Conservation (phyloP, 2,797 vertebrate species). For the Acanthornis magna region DNA sequence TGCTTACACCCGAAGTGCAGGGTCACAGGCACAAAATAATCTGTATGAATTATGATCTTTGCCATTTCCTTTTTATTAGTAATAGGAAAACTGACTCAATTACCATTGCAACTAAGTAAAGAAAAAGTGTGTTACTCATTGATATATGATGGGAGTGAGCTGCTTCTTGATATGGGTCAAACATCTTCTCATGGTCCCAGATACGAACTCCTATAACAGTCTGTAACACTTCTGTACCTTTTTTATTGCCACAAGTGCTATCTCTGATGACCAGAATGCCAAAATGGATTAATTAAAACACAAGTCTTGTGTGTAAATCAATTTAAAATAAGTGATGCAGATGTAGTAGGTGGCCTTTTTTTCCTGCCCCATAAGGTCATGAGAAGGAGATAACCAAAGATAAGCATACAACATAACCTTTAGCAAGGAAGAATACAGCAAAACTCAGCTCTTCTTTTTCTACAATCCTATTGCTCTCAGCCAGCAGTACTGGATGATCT, state of each 20-base stretch:
- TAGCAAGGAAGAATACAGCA: not conserved
- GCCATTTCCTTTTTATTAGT: not conserved
- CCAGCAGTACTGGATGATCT: not conserved
- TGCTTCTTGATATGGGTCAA: not conserved
- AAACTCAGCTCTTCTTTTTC: not conserved
- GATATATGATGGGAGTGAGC: not conserved
- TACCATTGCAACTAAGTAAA: not conserved
- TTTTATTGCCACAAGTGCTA: not conserved
- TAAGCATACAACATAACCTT: not conserved
- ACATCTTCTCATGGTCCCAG: not conserved
- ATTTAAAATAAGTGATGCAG: not conserved
- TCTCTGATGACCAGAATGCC: not conserved
- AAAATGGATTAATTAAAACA: not conserved
- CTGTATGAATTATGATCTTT: not conserved
- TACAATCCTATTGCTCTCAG: not conserved
- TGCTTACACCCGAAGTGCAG: not conserved
- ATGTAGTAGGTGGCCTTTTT: not conserved
- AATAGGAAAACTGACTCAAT: not conserved
- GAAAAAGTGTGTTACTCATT: not conserved
- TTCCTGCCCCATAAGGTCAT: not conserved
- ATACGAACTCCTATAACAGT: not conserved
- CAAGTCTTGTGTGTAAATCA: not conserved
- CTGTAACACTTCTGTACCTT: not conserved
- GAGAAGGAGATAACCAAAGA: not conserved
- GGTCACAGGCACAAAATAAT: not conserved